Conservation (phyloP, 2,113 vertebrate genomes). For the Clupea harengus region DNA sequence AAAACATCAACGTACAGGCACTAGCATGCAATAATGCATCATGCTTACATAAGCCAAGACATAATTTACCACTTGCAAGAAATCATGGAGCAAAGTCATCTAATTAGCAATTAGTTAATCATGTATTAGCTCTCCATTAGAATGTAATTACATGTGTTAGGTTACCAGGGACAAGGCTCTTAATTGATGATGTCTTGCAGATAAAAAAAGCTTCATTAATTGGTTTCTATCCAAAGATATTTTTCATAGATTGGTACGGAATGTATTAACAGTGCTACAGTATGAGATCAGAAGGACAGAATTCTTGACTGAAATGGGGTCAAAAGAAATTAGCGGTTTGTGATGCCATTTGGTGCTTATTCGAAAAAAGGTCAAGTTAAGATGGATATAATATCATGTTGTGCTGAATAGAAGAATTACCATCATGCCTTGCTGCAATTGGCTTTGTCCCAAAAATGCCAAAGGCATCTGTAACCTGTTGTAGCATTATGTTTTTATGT, state of each 20-base stretch:
- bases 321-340: not conserved
- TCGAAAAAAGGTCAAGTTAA: not conserved
- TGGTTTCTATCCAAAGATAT: not conserved
- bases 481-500: not conserved
- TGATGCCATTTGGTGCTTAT: not conserved
- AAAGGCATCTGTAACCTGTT: not conserved
- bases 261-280: not conserved
- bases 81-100: not conserved
- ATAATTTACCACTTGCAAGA: not conserved
- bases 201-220: slow-evolving; percentile 1
- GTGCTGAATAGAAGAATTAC: not conserved
- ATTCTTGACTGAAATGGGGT: not conserved
- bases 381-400: not conserved
- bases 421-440: not conserved
- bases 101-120: slow-evolving; percentile 12
- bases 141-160: slow-evolving; percentile 17
- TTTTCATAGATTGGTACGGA: not conserved
- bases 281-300: not conserved
- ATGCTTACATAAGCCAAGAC: not conserved
- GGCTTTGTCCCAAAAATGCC: not conserved
- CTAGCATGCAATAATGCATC: not conserved
- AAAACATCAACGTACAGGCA: not conserved
- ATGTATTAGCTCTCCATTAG: not conserved
- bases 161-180: not conserved
- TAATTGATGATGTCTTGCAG: not conserved